Evolutionary conservation across 1,140 invertebrate genomes (phyloP), one percentile per base, ranked within the genome.

Genomic region (Anagrus nilaparvatae): DNA sequence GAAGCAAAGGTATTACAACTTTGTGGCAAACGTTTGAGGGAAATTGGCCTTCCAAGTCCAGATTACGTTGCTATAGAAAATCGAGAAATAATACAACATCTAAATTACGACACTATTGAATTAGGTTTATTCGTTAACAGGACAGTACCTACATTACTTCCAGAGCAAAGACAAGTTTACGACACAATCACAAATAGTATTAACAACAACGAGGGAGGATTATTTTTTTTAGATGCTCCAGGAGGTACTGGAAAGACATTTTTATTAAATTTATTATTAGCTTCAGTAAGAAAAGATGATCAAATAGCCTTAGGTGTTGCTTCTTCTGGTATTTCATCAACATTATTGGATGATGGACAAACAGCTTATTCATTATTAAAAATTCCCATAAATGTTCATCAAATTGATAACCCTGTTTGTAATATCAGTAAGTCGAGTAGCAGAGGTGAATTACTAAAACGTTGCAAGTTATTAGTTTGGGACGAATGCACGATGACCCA

Each of bases 261-360:
- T 46, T 28, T 61, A 5, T 53, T 45, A 16, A 40, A 30, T n/a
- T 37, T 47, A 18, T 9, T 44, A 20, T 27, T 47, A 9, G 25
- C 40, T 14, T 56, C 67, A 29, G 44, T 66, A 39, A 65, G 65
- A 55, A 58, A 67, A 55, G 61, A n/a, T n/a, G n/a, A n/a, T n/a
- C n/a, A n/a, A n/a, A n/a, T n/a, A n/a, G n/a, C n/a, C n/a, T n/a
- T n/a, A n/a, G n/a, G n/a, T n/a, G n/a, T n/a, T n/a, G n/a, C n/a
- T n/a, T n/a, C n/a, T n/a, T n/a, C n/a, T n/a, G n/a, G n/a, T n/a
- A n/a, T n/a, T n/a, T n/a, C n/a, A n/a, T n/a, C n/a, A n/a, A n/a
- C n/a, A n/a, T n/a, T n/a, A n/a, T n/a, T n/a, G n/a, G n/a, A n/a
- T n/a, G n/a, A n/a, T n/a, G n/a, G n/a, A n/a, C n/a, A n/a, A n/a